Conservation (phyloP, 1,140 invertebrate genomes). For the Apis mellifera region DNA sequence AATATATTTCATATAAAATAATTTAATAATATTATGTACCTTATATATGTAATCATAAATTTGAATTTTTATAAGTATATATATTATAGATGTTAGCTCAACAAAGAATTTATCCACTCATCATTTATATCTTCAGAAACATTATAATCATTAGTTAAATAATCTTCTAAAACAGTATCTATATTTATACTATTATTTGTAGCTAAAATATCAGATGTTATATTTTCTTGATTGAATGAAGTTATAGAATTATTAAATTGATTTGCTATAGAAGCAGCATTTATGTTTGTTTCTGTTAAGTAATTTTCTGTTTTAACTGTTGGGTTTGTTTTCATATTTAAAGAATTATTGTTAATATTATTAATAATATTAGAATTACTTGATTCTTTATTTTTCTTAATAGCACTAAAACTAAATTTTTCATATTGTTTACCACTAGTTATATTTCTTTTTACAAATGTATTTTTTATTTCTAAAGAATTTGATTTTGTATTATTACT, state of each 20-base stretch:
- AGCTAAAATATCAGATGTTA: not conserved
- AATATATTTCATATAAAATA: not conserved
- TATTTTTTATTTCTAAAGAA: not conserved
- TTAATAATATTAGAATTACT: not conserved
- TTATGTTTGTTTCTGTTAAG: not conserved
- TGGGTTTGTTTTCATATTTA: not conserved
- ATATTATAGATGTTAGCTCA: not conserved
- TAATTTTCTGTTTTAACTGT: not conserved
- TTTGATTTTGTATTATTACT: not conserved
- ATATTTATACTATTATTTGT: not conserved
- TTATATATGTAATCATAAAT: not conserved
- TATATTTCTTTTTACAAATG: not conserved
- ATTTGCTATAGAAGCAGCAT: not conserved
- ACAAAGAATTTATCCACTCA: slow-evolving; percentile 42
- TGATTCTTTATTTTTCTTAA: slow-evolving; percentile 29
- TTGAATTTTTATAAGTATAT: too few species aligned
- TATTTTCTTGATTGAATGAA: not conserved
- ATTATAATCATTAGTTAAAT: slow-evolving; percentile 11
- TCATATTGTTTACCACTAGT: slow-evolving; percentile 36
- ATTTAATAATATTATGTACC: not conserved
- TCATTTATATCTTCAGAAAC: slow-evolving; percentile 28
- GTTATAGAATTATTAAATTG: not conserved
- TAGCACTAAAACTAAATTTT: slow-evolving; percentile 43
- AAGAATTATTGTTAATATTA: not conserved
- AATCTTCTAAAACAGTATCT: slow-evolving; percentile 31